Base-by-base conservation (phyloP, 92 coral and sea anemone genomes). In the Palythoa grandiflora region DNA sequence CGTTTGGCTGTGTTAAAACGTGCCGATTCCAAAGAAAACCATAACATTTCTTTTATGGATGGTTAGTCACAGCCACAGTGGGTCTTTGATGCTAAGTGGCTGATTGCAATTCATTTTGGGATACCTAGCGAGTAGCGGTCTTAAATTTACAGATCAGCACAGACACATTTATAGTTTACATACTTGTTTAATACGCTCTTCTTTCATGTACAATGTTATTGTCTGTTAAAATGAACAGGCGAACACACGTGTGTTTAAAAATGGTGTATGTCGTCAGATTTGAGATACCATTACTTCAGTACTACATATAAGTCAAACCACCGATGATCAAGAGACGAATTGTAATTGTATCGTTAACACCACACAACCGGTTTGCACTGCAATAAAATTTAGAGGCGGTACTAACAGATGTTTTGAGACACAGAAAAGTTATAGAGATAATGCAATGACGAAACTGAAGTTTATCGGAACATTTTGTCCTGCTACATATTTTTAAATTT, bases 131-230 rank as follows among this genome's bases (percentile, higher is more conserved):
- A 28, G 28, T 28, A 28, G 28, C 28, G 28, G 28, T 28, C 28
- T 28, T 28, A 28, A 28, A 28, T 28, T 28, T 28, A 57, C 0
- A 13, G 65, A 14, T 59, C 13, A 59, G 16, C 19, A 59, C 65
- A 59, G 17, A 17, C 50, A 44, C 5, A 44, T 44, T 44, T 44
- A 44, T 3, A 44, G 50, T 44, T 50, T 75, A 75, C 47, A 51
- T 75, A 75, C 54, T 75, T 51, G 38, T 78, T 78, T 78, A 78
- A 78, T 78, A 78, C 55, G 70, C 83, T 54, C 68, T 78, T 55
- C 38, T 78, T 57, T 40, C 54, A 65, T 59, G 74, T 81, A 81
- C 73, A 80, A 65, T 66, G 75, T 81, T 81, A 21, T 77, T 75
- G 83, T 28, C 83, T 35, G 59, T 65, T 63, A 81, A 81, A 65